phyloP scores from a whole-genome alignment of 2,113 vertebrate species.

The Sorex fumeus region DNA sequence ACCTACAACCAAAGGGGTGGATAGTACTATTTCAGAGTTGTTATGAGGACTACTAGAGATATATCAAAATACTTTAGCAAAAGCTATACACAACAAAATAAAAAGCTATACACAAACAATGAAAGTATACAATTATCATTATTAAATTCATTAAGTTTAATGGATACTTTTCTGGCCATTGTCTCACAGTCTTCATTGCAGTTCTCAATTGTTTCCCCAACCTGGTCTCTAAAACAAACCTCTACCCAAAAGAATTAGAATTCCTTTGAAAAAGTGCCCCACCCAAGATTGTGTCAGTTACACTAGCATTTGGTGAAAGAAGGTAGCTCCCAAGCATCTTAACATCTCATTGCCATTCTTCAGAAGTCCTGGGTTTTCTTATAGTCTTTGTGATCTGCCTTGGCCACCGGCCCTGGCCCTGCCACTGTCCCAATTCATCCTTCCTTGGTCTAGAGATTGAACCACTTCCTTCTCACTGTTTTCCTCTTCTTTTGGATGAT shows the following conservation, averaged over 20 bases:
- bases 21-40: background rate
- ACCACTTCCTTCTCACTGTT: background rate
- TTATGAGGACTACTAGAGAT: background rate
- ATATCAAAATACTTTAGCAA: slow-evolving; percentile 16
- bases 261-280: background rate
- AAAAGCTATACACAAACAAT: background rate
- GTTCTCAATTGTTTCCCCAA: background rate
- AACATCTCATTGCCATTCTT: background rate
- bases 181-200: background rate
- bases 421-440: background rate
- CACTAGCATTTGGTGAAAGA: background rate
- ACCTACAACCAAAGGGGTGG: background rate
- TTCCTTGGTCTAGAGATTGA: background rate
- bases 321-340: background rate
- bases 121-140: slow-evolving; percentile 4
- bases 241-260: background rate
- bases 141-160: slow-evolving; percentile 37
- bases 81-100: background rate
- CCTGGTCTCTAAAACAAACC: background rate
- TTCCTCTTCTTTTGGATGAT: background rate
- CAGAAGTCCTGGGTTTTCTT: background rate
- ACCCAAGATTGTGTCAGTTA: background rate
- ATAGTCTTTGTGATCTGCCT: background rate
- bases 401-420: too few relatives aligned
- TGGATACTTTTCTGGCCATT: background rate